Evolutionary conservation across 2,888 invertebrate species (phyloP), one percentile per base, ranked within the genome.

Genomic region (Rotaria magnacalcarata): DNA sequence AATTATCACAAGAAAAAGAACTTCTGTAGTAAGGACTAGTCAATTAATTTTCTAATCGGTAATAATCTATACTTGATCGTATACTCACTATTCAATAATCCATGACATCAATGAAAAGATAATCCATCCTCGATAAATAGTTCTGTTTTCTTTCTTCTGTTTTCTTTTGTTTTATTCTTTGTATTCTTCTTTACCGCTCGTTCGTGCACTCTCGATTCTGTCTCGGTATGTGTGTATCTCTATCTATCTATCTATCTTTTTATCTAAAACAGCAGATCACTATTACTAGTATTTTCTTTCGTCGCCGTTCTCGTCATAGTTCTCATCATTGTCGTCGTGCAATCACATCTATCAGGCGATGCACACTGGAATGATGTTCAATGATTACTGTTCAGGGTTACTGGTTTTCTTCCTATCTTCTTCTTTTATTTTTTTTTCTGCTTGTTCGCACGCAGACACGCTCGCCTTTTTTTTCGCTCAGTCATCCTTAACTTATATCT

Each of bases 71-170:
- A 2, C 19, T 19, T 34, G 34, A 67, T 67, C 34, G 14, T 34
- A 67, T 67, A 67, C 67, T 67, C 67, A 67, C 67, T 67, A 67
- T 27, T 67, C 27, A 67, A 27, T 67, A 67, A 41, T 67, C 19
- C 19, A 34, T 34, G 27, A 19, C 27, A 67, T 34, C 67, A 67
- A 67, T 67, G 67, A 34, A 67, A 67, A 34, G 34, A 67, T 67
- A 67, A 67, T 67, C 67, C 34, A 67, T 67, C 67, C 34, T 34
- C 4, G 19, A 67, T 67, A 19, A 34, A 67, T 67, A 34, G 67
- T 67, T 34, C 34, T 67, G 19, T 67, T 67, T 67, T 56, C 56
- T 24, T 56, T 56, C 24, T 56, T 4, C 5, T 56, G 24, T 24
- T 24, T 56, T 24, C 6, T 56, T 1, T 56, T 24, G 34, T 34